Base-by-base conservation (phyloP, 2,797 vertebrate genomes). In the Zenarchopterus dispar region DNA sequence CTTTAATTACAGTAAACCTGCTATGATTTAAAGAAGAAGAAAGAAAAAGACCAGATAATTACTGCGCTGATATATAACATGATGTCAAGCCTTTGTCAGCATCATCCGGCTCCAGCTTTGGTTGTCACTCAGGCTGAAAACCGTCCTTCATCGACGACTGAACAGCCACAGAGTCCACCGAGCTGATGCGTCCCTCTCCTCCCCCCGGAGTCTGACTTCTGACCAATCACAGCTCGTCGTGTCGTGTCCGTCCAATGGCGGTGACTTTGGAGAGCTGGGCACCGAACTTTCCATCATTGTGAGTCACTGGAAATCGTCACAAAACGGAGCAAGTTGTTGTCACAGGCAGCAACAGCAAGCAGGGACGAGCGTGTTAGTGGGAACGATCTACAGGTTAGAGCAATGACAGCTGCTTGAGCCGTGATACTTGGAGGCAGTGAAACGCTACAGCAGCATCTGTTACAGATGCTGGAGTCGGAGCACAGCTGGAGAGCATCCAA, bases 221-320 rank as follows among this genome's bases (percentile, higher is more conserved):
- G 56, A 36, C 67, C 62, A 39, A 52, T 96, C 92, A 99, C 85
- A 99, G 93, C 86, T 99, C 97, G 0, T 93, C 92, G 8, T 85
- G 97, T 28, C 68, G 51, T 0, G 91, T 93, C 73, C 84, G 93
- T 70, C 95, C 96, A 45, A 96, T 93, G 5, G 93, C 76, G 48
- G 92, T 89, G 62, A 99, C 84, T 65, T 98, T 99, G 71, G 96
- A 96, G 19, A 99, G 95, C 57, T 98, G 94, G 0, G 96, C 93
- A 2, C 66, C 95, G 93, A 99, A 99, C 66, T 93, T 95, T 31
- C 97, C 97, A 2, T 95, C 94, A 53, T 77, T 94, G 75, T 98
- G 95, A 62, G 93, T 91, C 89, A 99, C 97, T 99, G 64, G 11
- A 75, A 56, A 60, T 58, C 26, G 77, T 61, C 23, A 77, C 56